A percentile compares a stretch with the other conserved stretches of the same genome.
Evolutionary conservation across 2,113 vertebrate genomes (phyloP).

Genomic region (Heloderma charlesbogerti): DNA sequence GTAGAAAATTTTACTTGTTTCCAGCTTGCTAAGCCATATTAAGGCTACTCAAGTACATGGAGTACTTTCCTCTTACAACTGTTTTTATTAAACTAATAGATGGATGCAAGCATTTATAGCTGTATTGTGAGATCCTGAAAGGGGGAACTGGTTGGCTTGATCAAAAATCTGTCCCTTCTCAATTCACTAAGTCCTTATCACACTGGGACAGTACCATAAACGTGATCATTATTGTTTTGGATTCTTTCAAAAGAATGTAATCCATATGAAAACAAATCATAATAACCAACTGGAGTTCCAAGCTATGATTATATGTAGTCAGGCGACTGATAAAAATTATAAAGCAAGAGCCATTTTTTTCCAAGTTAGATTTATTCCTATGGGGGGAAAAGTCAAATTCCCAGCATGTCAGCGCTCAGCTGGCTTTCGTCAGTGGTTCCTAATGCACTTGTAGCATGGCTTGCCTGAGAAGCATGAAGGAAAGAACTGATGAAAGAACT

Average conservation of each 20-base stretch:
- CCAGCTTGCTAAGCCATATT: not conserved
- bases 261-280: constrained; percentile 68
- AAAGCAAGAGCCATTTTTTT: constrained; percentile 55
- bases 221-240: constrained; percentile 32
- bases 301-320: constrained; percentile 62
- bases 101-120: not conserved
- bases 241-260: constrained; percentile 55
- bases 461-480: constrained; percentile 41
- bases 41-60: not conserved
- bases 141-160: constrained; percentile 21
- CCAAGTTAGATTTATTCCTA: constrained; percentile 66
- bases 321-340: constrained; percentile 61
- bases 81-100: constrained; percentile 22
- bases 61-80: not conserved
- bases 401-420: constrained; percentile 60
- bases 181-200: constrained; percentile 43
- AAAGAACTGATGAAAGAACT: constrained; percentile 44
- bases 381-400: constrained; percentile 68
- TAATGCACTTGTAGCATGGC: constrained; percentile 48
- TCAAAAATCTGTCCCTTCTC: constrained; percentile 40
- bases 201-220: constrained; percentile 32
- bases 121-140: constrained; percentile 11
- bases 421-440: constrained; percentile 67
- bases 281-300: constrained; percentile 49
- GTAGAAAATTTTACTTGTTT: not conserved